Percentiles rank a stretch among this genome's conserved stretches.
Conservation (phyloP, 2,797 vertebrate species). For the Pseudocheirus occidentalis region DNA sequence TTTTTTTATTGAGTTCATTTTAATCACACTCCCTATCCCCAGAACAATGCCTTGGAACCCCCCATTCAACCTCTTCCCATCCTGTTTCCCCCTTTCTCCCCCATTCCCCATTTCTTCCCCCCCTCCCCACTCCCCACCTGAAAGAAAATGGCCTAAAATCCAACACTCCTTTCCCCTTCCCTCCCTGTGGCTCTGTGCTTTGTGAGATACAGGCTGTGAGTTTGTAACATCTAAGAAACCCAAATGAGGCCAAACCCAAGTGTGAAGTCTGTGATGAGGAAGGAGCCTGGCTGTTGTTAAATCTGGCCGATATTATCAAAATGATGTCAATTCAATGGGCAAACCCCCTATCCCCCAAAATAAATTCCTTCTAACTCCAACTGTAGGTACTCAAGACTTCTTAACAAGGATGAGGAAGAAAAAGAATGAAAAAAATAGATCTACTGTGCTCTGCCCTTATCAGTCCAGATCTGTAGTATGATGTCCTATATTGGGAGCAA, state of each 20-base stretch:
- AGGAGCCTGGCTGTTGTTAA: constrained; percentile 79
- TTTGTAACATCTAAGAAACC: not conserved
- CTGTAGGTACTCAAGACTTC: not conserved
- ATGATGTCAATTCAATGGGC: constrained; percentile 80
- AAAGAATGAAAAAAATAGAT: not conserved
- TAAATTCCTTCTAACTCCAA: not conserved
- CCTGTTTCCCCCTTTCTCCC: too few relatives aligned
- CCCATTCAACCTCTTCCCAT: constrained; percentile 47
- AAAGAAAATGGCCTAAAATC: not conserved
- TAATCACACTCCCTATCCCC: constrained; percentile 64
- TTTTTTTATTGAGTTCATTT: constrained; percentile 73
- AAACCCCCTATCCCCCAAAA: too few relatives aligned
- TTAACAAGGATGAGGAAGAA: not conserved
- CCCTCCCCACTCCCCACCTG: too few relatives aligned
- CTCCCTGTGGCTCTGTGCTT: not conserved
- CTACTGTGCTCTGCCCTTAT: not conserved
- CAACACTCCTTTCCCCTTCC: not conserved
- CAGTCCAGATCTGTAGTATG: not conserved
- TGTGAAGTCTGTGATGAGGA: constrained; percentile 70
- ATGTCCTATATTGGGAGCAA: not conserved
- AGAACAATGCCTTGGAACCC: constrained; percentile 78
- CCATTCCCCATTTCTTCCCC: too few relatives aligned
- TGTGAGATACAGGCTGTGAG: not conserved
- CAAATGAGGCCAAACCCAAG: not conserved
- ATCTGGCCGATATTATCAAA: constrained; percentile 80